Conservation (phyloP, 2,113 vertebrate species). For the Trematocara stigmaticum region DNA sequence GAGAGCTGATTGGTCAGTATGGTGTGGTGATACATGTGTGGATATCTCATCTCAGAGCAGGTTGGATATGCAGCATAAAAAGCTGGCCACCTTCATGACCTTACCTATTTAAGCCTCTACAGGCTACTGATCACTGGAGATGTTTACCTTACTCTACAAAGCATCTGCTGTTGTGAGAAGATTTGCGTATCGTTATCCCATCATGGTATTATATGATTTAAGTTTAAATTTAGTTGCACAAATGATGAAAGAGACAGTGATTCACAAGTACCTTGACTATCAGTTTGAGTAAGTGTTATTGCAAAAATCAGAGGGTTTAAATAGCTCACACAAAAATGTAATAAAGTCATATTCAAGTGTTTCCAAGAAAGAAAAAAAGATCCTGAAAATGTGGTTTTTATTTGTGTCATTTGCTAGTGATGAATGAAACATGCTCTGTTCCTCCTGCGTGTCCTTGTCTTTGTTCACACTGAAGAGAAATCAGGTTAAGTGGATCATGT, state of each 20-base stretch:
- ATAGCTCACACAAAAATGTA: neutral
- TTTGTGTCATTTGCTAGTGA: slow-evolving; percentile 18
- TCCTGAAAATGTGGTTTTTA: neutral
- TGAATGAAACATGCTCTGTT: slow-evolving; percentile 39
- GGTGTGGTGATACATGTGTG: neutral
- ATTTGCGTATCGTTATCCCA: neutral
- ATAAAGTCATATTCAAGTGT: neutral
- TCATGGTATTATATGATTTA: neutral
- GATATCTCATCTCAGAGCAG: neutral
- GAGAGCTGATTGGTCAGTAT: neutral
- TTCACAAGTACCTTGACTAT: neutral
- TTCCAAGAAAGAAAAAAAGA: neutral
- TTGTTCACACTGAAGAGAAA: slow-evolving; percentile 65
- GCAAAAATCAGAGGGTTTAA: neutral
- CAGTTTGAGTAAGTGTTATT: neutral
- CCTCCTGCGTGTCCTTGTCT: slow-evolving; percentile 30
- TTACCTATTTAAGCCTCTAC: neutral
- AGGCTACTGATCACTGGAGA: neutral
- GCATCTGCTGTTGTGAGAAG: neutral
- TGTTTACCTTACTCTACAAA: neutral
- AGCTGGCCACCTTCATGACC: neutral
- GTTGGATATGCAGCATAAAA: neutral
- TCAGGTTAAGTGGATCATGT: slow-evolving; percentile 63
- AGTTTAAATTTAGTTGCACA: neutral
- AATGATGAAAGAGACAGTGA: neutral